Evolutionary conservation across 2,797 vertebrate genomes (phyloP), one percentile per base, ranked within the genome.

Genomic region (Coccyzus lansbergi): DNA sequence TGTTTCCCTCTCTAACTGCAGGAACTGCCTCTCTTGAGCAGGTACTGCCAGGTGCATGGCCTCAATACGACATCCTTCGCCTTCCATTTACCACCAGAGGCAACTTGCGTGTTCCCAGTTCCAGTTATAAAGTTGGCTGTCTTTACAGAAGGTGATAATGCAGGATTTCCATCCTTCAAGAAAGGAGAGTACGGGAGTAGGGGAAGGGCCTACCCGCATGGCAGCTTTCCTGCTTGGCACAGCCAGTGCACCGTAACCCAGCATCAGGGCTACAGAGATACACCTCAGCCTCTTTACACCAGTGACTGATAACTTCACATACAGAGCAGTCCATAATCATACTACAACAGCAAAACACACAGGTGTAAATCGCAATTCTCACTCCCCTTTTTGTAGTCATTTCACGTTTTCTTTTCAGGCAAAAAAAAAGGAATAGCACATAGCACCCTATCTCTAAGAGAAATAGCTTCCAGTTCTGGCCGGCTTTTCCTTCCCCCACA

Each of bases 1-100:
- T 9, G 1, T 7, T 17, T 40, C 52, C 38, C 69, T 15, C 6
- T 0, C 49, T 28, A 8, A 6, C 53, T 6, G 36, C 36, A 21
- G 20, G 24, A 38, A 25, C 44, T 53, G 55, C 38, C 15, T 12
- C 33, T 76, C 79, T n/a, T 6, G 4, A 46, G 59, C 55, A 19
- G 2, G 0, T 4, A 8, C 16, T 14, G 40, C 53, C 62, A 22
- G 24, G 38, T 28, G 53, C 34, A 7, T 0, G 0, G 55, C 60
- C 29, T 28, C 53, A 15, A 7, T 0, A 1, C 0, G 36, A 59
- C 34, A 9, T 29, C 15, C 26, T 56, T 14, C 12, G 42, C 15
- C 16, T 31, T 62, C 62, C 38, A n/a, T 0, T 6, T 8, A 69
- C 22, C 33, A 29, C 42, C 56, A 31, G 60, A 38, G 42, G 36